Evolutionary conservation across 2,113 vertebrate species (phyloP), one percentile per base, ranked within the genome.

Genomic region (Mesembrinibis cayennensis): DNA sequence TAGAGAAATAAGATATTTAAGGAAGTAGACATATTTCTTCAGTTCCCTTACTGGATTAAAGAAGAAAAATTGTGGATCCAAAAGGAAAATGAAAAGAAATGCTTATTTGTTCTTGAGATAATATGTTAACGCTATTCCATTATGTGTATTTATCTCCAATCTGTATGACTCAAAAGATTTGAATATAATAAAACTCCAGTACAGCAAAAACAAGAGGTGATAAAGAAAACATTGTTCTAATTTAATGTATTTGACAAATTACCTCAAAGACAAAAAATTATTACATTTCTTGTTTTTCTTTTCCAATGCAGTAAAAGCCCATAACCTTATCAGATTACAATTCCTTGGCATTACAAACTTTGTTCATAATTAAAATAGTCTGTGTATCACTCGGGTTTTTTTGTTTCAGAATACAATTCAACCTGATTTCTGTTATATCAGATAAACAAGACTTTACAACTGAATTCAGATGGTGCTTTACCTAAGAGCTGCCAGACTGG

Each of bases 121-220:
- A 89, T 82, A 76, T 44, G 56, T 76, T 96, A 93, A 79, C 40
- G 45, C 27, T 84, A 63, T 82, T 87, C 78, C 0, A 25, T 96
- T 96, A 55, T n/a, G 30, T 89, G 40, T 82, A 61, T 73, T 94
- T 95, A 95, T 95, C 81, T 94, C 49, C n/a, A 87, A 85, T 89
- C 83, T 89, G 49, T 87, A n/a, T 30, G 27, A 85, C 83, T 96
- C 36, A 80, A 72, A 95, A 85, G 56, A 84, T 74, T 76, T 89
- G 50, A 89, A 73, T 84, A 65, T 70, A 85, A 89, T 82, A 92
- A 89, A 87, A 45, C 36, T 62, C 15, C 10, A 4, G 22, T 67
- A 61, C 40, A 82, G 22, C 34, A 72, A 82, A 91, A 49, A 3
- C 36, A 81, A 62, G 23, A 70, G 4, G 8, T 69, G 83, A 82